Conservation (phyloP, 2,113 vertebrate species). For the Mormoops blainvillei region DNA sequence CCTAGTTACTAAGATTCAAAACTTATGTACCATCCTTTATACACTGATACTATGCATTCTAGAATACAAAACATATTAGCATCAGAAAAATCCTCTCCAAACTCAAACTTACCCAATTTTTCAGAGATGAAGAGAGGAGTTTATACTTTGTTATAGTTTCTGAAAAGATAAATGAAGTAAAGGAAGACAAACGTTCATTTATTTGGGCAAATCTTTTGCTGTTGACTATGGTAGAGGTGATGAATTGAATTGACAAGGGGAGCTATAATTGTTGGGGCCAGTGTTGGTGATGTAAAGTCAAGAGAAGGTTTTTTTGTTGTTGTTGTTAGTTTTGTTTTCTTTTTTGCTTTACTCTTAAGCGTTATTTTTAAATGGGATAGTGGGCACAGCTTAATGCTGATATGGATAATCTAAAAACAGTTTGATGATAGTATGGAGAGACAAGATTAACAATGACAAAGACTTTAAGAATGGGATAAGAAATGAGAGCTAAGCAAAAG, state of each 20-base stretch:
- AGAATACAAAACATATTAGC: neutral
- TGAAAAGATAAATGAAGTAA: neutral
- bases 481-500: neutral
- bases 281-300: too few relatives aligned
- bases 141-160: neutral
- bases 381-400: neutral
- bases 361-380: neutral
- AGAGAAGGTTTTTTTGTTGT: neutral
- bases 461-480: neutral
- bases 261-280: neutral
- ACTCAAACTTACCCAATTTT: neutral
- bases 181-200: neutral
- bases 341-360: neutral
- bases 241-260: neutral
- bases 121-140: neutral
- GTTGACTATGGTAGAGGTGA: neutral
- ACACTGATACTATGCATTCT: neutral
- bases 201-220: neutral
- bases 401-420: neutral
- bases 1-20: neutral
- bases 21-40: neutral
- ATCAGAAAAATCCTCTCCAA: neutral
- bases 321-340: neutral
- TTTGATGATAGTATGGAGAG: neutral
- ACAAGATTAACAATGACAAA: neutral